Evolutionary conservation across 2,888 invertebrate genomes (phyloP).

Genomic region (Sminthurides aquaticus): DNA sequence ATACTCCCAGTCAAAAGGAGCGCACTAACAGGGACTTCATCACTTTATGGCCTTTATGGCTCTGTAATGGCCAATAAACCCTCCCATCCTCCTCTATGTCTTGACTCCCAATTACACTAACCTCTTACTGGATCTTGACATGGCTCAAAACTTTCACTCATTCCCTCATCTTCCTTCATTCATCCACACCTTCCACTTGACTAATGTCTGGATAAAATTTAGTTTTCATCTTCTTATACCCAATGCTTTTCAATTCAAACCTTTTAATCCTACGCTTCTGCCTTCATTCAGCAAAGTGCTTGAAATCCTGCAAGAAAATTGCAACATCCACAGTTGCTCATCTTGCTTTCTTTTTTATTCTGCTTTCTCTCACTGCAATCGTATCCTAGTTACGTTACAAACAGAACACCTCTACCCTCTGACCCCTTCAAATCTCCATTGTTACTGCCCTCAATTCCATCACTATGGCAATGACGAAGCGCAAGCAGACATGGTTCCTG

Average conservation of each 20-base stretch:
- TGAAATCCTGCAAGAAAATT: not conserved
- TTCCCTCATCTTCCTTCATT: slow-evolving; percentile 28
- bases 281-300: not conserved
- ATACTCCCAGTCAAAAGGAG: not conserved
- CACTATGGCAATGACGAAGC: no score
- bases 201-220: not conserved
- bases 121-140: slow-evolving; percentile 24
- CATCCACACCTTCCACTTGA: not conserved
- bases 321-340: not conserved
- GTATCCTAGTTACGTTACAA: no score
- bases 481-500: no score
- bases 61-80: slow-evolving; percentile 29
- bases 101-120: slow-evolving; percentile 21
- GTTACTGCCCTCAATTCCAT: no score
- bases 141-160: slow-evolving; percentile 24
- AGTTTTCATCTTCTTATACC: not conserved
- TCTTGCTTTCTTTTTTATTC: no score
- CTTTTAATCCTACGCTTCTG: not conserved
- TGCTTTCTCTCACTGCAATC: no score
- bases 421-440: no score
- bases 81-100: slow-evolving; percentile 8
- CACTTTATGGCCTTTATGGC: slow-evolving; percentile 30
- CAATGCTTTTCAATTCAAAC: no score
- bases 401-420: no score
- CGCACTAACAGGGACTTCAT: slow-evolving; percentile 22